Conservation (phyloP, 2,888 invertebrate species). For the Petrolisthes manimaculis region DNA sequence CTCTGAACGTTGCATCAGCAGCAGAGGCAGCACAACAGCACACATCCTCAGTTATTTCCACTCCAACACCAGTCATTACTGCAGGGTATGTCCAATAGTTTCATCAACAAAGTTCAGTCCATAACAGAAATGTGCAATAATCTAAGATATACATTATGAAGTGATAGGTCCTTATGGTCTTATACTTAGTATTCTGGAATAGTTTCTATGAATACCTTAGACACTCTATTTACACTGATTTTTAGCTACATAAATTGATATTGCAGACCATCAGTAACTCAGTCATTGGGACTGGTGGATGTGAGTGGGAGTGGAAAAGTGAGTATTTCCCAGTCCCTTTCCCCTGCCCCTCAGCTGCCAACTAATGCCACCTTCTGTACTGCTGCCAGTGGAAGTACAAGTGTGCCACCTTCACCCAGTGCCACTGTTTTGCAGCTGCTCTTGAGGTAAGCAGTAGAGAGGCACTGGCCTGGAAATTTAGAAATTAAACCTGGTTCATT, state of each 20-base stretch:
- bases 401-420: constrained; percentile 56
- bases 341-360: constrained; percentile 28
- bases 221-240: too few species aligned
- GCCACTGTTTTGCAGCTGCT: constrained; percentile 58
- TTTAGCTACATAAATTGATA: too few species aligned
- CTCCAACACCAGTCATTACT: constrained; percentile 65
- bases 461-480: too few species aligned
- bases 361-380: constrained; percentile 45
- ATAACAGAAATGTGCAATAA: neutral
- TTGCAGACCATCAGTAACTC: constrained; percentile 64
- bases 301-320: constrained; percentile 11
- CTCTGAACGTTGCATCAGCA: constrained; percentile 57
- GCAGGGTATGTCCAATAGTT: constrained; percentile 56
- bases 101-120: neutral
- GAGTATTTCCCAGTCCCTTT: constrained; percentile 6
- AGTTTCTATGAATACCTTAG: neutral
- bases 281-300: constrained; percentile 50
- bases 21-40: constrained; percentile 53
- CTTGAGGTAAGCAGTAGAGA: constrained; percentile 31
- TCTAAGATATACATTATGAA: neutral
- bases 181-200: too few species aligned
- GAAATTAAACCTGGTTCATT: too few species aligned
- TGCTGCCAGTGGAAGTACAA: constrained; percentile 27
- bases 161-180: too few species aligned
- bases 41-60: constrained; percentile 61